phyloP scores from a whole-genome alignment of 2,113 vertebrate species.

The Hydrolagus affinis region DNA sequence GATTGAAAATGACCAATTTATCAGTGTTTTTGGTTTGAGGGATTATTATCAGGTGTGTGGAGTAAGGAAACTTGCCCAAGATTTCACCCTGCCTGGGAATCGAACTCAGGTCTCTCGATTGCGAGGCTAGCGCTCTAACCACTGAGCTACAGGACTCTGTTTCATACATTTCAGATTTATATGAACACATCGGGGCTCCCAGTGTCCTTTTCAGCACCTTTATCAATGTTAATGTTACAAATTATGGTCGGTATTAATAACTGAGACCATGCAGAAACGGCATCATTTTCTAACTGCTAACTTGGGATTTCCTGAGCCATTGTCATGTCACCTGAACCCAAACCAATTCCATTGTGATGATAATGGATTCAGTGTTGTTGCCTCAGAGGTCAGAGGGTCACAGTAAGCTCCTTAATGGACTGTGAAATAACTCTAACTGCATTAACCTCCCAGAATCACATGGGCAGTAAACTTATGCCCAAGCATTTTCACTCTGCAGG shows the following conservation, averaged over 20 bases:
- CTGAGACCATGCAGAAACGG: conserved; percentile 65
- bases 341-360: conserved; percentile 86
- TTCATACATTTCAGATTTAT: conserved; percentile 31
- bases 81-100: too few relatives aligned
- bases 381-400: conserved; percentile 86
- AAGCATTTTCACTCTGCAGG: conserved; percentile 23
- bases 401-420: conserved; percentile 99
- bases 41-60: too few relatives aligned
- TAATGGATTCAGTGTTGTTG: conserved; percentile 98
- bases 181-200: conserved; percentile 35
- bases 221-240: conserved; percentile 80
- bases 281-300: conserved; percentile 73
- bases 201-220: conserved; percentile 78
- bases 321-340: conserved; percentile 66
- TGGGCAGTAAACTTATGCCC: conserved; percentile 55
- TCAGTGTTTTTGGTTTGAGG: too few relatives aligned
- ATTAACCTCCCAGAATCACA: conserved; percentile 97
- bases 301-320: conserved; percentile 78
- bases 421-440: conserved; percentile 99
- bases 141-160: too few relatives aligned
- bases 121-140: too few relatives aligned
- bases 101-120: too few relatives aligned
- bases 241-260: conserved; percentile 73
- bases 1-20: too few relatives aligned
- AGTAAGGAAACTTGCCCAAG: too few relatives aligned